Base-by-base conservation (phyloP, 2,113 vertebrate genomes). In the Prolemur simus region DNA sequence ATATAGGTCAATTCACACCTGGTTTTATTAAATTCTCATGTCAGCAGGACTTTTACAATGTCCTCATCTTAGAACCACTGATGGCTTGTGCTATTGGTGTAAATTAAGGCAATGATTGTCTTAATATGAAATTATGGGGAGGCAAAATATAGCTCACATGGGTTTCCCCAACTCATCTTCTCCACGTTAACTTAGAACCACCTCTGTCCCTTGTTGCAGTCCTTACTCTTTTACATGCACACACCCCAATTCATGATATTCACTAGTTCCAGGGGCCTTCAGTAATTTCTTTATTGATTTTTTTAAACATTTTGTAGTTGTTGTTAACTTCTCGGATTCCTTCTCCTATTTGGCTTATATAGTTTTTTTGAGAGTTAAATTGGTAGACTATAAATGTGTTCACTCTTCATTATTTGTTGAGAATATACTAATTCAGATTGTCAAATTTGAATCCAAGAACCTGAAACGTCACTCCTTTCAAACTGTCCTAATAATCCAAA, bases 41-140 rank as follows among this genome's bases (percentile, higher is more conserved):
- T 81, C 58, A 42, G 21, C 3, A 34, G 52, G 58, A 11, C 34
- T 58, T 85, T 87, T 27, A 25, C 32, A 52, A 68, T 60, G 21
- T 6, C 27, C 15, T 32, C 1, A 37, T 37, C 69, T n/a, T 87
- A 42, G 0, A 69, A 42, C 18, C 20, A 66, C 21, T 32, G 42
- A 68, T 21, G 39, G 21, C 5, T 17, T 68, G 5, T n/a, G 17
- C 6, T 42, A 6, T 39, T 37, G 3, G 0, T 76, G 5, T 1
- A 21, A 14, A 11, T 78, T 86, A 37, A 47, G 45, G 18, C 32
- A 56, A 13, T 39, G 34, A 34, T 64, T n/a, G 12, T 63, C 15
- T 76, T 80, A n/a, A 2, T 32, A 66, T 18, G 2, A 8, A 66
- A n/a, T 17, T 15, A 8, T 45, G 54, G 37, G 18, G 18, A n/a